phyloP scores from a whole-genome alignment of 2,888 invertebrate species.

The Machimus atricapillus region DNA sequence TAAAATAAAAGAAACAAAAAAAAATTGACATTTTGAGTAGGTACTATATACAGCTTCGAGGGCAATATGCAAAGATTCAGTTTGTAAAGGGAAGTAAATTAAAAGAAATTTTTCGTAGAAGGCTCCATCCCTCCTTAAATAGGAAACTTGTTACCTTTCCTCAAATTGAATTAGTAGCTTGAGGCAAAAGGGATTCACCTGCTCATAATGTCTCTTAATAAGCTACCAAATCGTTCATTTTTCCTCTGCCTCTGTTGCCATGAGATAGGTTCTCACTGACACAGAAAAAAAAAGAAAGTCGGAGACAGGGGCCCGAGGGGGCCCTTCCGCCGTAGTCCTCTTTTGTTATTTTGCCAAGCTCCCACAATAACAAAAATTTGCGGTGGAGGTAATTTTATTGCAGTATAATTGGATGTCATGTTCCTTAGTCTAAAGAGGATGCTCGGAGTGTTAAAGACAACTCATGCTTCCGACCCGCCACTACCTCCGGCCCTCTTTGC shows the following conservation, averaged over 20 bases:
- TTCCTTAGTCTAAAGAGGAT: constrained; percentile 1
- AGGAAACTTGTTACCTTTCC: constrained; percentile 20
- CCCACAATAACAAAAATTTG: constrained; percentile 33
- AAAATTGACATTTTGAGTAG: neutral
- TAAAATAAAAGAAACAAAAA: neutral
- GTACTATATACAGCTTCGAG: neutral
- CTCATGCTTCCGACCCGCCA: neutral
- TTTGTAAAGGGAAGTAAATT: neutral
- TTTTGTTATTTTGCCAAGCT: constrained; percentile 23
- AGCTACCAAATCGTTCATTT: constrained; percentile 36
- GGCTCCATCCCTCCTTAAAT: neutral
- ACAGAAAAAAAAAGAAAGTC: neutral
- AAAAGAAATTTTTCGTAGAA: neutral
- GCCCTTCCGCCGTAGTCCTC: neutral
- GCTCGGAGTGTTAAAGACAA: constrained; percentile 22
- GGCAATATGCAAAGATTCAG: neutral
- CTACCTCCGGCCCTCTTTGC: neutral
- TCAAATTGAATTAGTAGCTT: constrained; percentile 33
- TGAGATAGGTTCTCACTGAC: constrained; percentile 10
- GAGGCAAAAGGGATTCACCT: constrained; percentile 9
- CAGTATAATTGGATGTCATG: constrained; percentile 43
- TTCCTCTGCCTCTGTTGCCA: neutral
- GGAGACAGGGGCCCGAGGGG: neutral
- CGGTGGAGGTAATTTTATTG: constrained; percentile 38
- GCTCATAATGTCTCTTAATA: constrained; percentile 37